A percentile compares a stretch with the other conserved stretches of the same genome.
Evolutionary conservation across 1,140 invertebrate genomes (phyloP).

Genomic region (Drosophila tropicalis): DNA sequence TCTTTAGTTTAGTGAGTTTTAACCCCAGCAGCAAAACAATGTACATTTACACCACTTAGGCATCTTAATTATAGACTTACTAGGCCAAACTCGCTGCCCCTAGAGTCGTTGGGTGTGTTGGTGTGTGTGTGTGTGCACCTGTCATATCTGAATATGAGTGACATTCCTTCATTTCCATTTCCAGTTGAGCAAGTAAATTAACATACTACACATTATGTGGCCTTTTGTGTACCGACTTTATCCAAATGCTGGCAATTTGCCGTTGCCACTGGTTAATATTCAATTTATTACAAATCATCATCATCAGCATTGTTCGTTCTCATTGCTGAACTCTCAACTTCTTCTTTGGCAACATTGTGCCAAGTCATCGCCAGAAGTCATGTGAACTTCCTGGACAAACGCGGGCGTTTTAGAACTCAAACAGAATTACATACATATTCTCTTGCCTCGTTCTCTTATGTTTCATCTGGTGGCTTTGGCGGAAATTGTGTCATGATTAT

Average conservation of each 20-base stretch:
- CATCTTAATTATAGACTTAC: slow-evolving; percentile 72
- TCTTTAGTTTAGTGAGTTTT: slow-evolving; percentile 24
- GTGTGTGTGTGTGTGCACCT: slow-evolving; percentile 54
- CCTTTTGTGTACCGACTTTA: slow-evolving; percentile 11
- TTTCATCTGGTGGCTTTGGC: slow-evolving; percentile 31
- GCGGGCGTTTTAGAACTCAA: slow-evolving; percentile 16
- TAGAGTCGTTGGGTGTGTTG: background rate
- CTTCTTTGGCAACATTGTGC: slow-evolving; percentile 46
- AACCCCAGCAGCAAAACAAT: slow-evolving; percentile 53
- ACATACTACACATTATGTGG: slow-evolving; percentile 38
- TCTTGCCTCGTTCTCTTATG: background rate
- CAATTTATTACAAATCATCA: slow-evolving; percentile 76
- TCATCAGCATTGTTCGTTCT: slow-evolving; percentile 50
- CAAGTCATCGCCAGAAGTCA: slow-evolving; percentile 64
- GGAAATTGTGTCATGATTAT: slow-evolving; percentile 82
- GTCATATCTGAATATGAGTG: slow-evolving; percentile 71
- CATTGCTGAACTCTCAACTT: slow-evolving; percentile 73
- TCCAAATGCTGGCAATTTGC: slow-evolving; percentile 59
- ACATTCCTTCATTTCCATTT: slow-evolving; percentile 45
- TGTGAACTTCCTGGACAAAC: slow-evolving; percentile 72
- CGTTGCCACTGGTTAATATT: slow-evolving; percentile 69
- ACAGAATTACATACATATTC: slow-evolving; percentile 4
- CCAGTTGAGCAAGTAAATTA: slow-evolving; percentile 41
- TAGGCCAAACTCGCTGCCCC: background rate
- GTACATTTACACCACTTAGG: slow-evolving; percentile 73